A percentile compares a stretch with the other conserved stretches of the same genome.
phyloP scores from a whole-genome alignment of 2,888 invertebrate species.

The Nymphalis c-album region DNA sequence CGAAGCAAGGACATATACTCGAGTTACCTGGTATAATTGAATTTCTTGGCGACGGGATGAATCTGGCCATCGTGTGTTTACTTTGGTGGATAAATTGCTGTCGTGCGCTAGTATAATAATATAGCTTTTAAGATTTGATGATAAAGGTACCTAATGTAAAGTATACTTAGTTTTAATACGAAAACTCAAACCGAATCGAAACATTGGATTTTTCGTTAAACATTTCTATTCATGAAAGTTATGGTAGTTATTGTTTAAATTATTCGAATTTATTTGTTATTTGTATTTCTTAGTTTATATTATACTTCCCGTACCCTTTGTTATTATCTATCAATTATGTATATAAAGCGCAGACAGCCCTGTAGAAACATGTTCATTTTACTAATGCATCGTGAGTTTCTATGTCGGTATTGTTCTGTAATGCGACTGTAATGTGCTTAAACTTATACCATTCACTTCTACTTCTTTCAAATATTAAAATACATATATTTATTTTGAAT shows the following conservation, averaged over 20 bases:
- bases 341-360: too few species aligned
- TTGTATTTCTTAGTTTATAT: too few species aligned
- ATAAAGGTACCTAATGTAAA: conserved; percentile 9
- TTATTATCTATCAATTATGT: too few species aligned
- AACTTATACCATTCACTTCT: too few species aligned
- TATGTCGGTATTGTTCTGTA: background rate
- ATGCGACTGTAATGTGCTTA: too few species aligned
- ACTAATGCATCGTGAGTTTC: too few species aligned
- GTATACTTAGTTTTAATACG: background rate
- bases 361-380: too few species aligned
- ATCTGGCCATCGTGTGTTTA: conserved; percentile 54
- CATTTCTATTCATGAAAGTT: background rate
- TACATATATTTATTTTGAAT: too few species aligned
- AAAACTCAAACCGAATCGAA: background rate
- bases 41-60: conserved; percentile 58
- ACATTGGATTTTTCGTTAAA: background rate
- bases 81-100: conserved; percentile 44
- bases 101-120: conserved; percentile 5
- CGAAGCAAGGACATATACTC: conserved; percentile 50
- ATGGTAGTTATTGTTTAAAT: too few species aligned
- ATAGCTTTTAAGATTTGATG: conserved; percentile 2
- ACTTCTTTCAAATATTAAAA: too few species aligned
- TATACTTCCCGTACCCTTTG: too few species aligned
- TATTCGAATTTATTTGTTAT: too few species aligned
- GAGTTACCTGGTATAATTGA: conserved; percentile 64